phyloP scores from a whole-genome alignment of 1,140 invertebrate species.

The Conus betulinus region DNA sequence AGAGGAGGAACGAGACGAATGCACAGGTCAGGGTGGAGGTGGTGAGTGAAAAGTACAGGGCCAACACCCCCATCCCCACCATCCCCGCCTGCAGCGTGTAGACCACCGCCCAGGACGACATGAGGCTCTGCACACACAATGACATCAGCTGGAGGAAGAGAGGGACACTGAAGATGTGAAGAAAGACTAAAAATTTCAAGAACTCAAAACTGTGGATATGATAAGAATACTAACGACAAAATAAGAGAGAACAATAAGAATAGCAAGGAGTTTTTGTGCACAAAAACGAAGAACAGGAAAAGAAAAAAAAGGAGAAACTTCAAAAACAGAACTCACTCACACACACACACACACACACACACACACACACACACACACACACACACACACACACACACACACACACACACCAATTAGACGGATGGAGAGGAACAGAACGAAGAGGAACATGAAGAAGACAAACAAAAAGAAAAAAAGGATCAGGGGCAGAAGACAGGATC shows the following conservation, averaged over 20 bases:
- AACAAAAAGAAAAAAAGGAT: background rate
- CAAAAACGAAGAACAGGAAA: too few species aligned
- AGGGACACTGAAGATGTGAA: background rate
- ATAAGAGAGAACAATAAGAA: too few species aligned
- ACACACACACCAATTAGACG: too few species aligned
- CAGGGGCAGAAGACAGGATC: background rate
- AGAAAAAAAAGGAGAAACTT: too few species aligned
- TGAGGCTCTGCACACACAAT: background rate
- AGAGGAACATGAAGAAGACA: background rate
- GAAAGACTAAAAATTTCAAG: background rate
- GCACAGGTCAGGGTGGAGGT: conserved; percentile 4
- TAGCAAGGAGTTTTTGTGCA: too few species aligned
- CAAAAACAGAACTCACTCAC: background rate
- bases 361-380: conserved; percentile 3
- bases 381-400: too few species aligned
- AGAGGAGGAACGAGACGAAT: background rate
- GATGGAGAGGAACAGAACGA: background rate
- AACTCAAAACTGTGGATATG: too few species aligned
- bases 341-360: conserved; percentile 3
- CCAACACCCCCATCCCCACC: conserved; percentile 1
- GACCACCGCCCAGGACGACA: background rate
- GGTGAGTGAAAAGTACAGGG: background rate
- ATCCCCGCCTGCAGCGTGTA: conserved; percentile 5
- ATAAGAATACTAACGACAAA: background rate
- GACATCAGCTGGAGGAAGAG: background rate